These are phyloP conservation scores for Callocephalon fimbriatum DNA, from an alignment of 2,113 vertebrate species.

Conservation along the genomic window DNA sequence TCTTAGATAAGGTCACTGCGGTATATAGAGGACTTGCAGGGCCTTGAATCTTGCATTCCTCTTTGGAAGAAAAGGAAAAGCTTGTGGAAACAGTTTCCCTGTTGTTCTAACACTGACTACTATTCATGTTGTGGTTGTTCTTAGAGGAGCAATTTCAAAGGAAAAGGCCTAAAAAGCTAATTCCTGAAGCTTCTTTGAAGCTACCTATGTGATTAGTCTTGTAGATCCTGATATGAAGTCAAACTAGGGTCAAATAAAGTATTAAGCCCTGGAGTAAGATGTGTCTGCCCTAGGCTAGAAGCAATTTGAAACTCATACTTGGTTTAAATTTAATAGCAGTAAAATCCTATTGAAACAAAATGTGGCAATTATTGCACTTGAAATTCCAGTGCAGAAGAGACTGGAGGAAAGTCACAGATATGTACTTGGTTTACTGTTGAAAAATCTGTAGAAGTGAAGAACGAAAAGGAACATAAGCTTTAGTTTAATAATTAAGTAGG, in stretches of 20 bases:
- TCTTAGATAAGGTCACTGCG: neutral
- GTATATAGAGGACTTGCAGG: neutral
- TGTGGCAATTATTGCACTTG: neutral
- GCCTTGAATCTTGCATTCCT: neutral
- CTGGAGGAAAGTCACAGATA: neutral
- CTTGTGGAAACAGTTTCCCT: neutral
- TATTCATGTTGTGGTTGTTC: neutral
- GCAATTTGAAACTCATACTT: conserved; percentile 53
- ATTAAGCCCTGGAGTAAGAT: conserved; percentile 51
- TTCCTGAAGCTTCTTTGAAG: conserved; percentile 24
- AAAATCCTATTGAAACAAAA: conserved; percentile 52
- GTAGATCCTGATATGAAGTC: conserved; percentile 38
- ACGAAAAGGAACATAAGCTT: neutral
- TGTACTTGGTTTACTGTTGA: neutral
- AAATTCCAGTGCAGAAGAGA: neutral
- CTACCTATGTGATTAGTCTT: neutral
- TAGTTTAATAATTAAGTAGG: neutral
- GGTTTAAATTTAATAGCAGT: conserved; percentile 57
- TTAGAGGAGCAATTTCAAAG: neutral
- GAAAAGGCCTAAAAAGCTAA: neutral
- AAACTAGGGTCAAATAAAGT: conserved; percentile 46
- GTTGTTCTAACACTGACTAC: neutral
- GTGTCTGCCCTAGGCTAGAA: conserved; percentile 47
- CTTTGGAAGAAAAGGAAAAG: neutral
- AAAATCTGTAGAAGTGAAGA: neutral